A percentile compares a stretch with the other conserved stretches of the same genome.
These are phyloP conservation scores for Poicephalus gulielmi DNA, from an alignment of 2,113 vertebrate species.

Conservation along the genomic window DNA sequence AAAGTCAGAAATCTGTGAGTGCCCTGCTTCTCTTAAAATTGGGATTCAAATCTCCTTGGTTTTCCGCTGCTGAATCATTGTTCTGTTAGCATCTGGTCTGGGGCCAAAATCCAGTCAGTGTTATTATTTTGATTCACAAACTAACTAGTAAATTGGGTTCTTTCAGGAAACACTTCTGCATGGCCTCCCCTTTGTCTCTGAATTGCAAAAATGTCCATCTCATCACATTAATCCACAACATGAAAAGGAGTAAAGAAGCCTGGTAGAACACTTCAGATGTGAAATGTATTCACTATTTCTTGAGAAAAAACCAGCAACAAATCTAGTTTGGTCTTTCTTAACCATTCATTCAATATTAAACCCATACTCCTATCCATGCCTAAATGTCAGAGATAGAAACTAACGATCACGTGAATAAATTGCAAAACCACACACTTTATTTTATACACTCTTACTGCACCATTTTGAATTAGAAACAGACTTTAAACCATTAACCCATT, in stretches of 20 bases:
- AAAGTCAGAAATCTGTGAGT: neutral
- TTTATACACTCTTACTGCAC: neutral
- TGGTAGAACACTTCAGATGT: neutral
- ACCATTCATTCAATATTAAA: neutral
- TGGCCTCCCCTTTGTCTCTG: neutral
- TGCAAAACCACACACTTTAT: neutral
- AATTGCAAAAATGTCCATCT: neutral
- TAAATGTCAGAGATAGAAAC: neutral
- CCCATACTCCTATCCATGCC: neutral
- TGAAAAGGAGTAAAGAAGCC: neutral
- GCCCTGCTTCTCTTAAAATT: neutral
- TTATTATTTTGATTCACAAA: neutral
- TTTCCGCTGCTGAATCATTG: neutral
- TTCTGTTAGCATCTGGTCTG: neutral
- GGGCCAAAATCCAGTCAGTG: neutral
- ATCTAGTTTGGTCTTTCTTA: neutral
- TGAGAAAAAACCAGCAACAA: neutral
- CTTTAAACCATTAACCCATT: conserved; percentile 32
- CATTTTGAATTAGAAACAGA: conserved; percentile 21
- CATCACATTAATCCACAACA: neutral
- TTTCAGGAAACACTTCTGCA: neutral
- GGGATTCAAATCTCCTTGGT: neutral
- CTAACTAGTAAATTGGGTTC: neutral
- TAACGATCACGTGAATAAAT: neutral
- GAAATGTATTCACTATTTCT: neutral